A percentile compares a stretch with the other conserved stretches of the same genome.
Conservation (phyloP, 2,113 vertebrate species). For the Toxostoma redivivum region DNA sequence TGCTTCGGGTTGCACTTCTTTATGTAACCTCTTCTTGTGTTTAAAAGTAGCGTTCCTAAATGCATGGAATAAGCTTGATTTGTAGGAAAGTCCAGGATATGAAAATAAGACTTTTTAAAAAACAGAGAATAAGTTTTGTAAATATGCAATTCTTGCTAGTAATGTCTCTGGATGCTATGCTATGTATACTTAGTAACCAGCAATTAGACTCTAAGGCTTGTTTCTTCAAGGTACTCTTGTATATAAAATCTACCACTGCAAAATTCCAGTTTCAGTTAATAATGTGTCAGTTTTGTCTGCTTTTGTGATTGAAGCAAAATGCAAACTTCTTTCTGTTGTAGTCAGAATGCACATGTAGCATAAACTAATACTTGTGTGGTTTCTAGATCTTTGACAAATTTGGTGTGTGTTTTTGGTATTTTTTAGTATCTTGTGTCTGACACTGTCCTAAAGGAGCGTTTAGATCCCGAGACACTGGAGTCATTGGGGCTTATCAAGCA, state of each 20-base stretch:
- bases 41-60: not conserved
- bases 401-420: not conserved
- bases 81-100: not conserved
- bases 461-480: constrained; percentile 97
- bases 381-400: not conserved
- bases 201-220: not conserved
- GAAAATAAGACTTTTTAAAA: not conserved
- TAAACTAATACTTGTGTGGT: not conserved
- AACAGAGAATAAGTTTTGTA: not conserved
- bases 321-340: not conserved
- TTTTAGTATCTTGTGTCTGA: constrained; percentile 91
- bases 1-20: not conserved
- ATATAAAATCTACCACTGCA: not conserved
- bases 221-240: not conserved
- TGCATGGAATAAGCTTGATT: not conserved
- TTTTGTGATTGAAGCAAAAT: not conserved
- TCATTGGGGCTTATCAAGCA: constrained; percentile 97
- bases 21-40: not conserved
- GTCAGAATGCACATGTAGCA: not conserved
- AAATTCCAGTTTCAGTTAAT: not conserved
- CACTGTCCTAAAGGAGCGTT: constrained; percentile 91
- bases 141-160: not conserved
- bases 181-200: not conserved
- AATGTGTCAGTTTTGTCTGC: not conserved
- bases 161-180: not conserved